Evolutionary conservation across 2,888 invertebrate species (phyloP), one percentile per base, ranked within the genome.

Genomic region (Agriopis marginaria): DNA sequence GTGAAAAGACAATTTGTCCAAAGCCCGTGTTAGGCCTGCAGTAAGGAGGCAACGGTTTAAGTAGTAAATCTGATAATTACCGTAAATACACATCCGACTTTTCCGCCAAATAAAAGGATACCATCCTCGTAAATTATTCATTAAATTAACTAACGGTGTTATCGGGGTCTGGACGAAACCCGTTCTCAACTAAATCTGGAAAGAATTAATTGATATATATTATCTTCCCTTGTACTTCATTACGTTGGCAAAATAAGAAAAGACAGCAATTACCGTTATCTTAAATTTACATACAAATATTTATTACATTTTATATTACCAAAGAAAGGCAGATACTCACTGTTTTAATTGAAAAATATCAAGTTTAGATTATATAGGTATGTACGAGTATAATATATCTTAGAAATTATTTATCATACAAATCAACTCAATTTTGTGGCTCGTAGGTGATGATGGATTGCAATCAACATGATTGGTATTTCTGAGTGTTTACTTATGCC

Each of bases 161-260:
- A 60, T 56, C 12, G 14, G 56, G 58, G n/a, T 23, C 44, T 56
- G 23, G 42, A 7, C 53, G 32, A 53, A 51, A 68, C 66, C 56
- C 49, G 70, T 68, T 72, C 47, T 66, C 61, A 65, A 58, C 71
- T 66, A 58, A 70, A 74, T 66, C 53, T 51, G 66, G 60, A 65
- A 68, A 62, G 64, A 66, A 62, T 3, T 32, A 32, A 64, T 49
- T 71, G 55, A 72, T 62, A 72, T 62, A 68, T 64, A 32, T 63
- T 62, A 68, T 64, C 17, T 63, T 40, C 23, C 32, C 12, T 10
- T 32, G 45, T 65, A 44, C 44, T 8, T 59, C 32, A 40, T 66
- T 50, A 55, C 61, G 54, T 64, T 67, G 56, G 65, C 53, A 65
- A 74, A 67, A 71, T 17, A 64, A 63, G 11, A 54, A 68, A n/a